Percentiles rank a stretch among this genome's conserved stretches.
Evolutionary conservation across 2,113 vertebrate species (phyloP).

Genomic region (Neogale vison): DNA sequence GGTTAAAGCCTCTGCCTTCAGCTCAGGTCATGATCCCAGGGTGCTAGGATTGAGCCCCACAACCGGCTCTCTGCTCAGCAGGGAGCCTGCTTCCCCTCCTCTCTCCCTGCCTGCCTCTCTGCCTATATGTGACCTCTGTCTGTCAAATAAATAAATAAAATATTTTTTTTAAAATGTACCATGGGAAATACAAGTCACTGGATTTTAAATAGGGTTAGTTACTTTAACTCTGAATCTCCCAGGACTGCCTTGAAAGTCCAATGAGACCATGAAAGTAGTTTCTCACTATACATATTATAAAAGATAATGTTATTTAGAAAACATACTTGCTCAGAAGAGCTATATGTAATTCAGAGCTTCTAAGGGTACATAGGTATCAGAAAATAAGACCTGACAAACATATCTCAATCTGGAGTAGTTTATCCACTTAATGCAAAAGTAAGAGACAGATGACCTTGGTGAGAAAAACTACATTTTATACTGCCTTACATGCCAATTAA

Average conservation of each 20-base stretch:
- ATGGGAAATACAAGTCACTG: not conserved
- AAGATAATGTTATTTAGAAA: conserved; percentile 27
- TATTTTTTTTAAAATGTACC: not conserved
- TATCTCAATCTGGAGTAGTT: not conserved
- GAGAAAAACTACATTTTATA: conserved; percentile 42
- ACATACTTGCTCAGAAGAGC: conserved; percentile 34
- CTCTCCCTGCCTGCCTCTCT: too few relatives aligned
- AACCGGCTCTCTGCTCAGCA: too few relatives aligned
- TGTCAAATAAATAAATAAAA: too few relatives aligned
- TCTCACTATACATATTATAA: not conserved
- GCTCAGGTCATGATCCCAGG: too few relatives aligned
- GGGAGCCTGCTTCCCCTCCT: too few relatives aligned
- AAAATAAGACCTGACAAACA: conserved; percentile 37
- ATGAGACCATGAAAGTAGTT: not conserved
- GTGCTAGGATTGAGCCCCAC: too few relatives aligned
- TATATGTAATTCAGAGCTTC: not conserved
- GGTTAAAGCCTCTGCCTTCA: too few relatives aligned
- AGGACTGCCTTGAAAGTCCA: not conserved
- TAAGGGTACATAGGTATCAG: not conserved
- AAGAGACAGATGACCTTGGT: not conserved
- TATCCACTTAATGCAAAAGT: not conserved
- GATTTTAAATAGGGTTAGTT: conserved; percentile 26
- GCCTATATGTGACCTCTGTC: too few relatives aligned
- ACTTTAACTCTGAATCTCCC: conserved; percentile 9
- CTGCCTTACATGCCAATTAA: not conserved